These are phyloP conservation scores for Megaustenia siamemsis DNA, from an alignment of 2,888 invertebrate species.

Conservation along the genomic window DNA sequence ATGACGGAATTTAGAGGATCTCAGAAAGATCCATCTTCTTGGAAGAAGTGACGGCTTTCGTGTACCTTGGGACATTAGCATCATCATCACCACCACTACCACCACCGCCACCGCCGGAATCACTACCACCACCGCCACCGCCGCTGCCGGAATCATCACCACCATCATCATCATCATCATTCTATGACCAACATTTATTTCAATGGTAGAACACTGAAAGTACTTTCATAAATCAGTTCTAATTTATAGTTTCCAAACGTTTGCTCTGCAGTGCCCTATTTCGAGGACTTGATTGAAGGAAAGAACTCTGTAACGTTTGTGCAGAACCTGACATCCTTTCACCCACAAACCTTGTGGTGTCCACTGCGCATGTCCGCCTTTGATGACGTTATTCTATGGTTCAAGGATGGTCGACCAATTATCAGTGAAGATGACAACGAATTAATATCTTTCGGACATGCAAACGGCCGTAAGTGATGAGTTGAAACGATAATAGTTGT, in stretches of 20 bases:
- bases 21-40: too few species aligned
- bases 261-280: background rate
- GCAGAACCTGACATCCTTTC: slow-evolving; percentile 55
- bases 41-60: too few species aligned
- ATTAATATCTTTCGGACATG: background rate
- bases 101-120: background rate
- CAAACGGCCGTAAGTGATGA: slow-evolving; percentile 36
- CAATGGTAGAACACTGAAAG: background rate
- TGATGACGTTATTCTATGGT: slow-evolving; percentile 69
- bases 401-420: slow-evolving; percentile 66
- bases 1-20: too few species aligned
- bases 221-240: background rate
- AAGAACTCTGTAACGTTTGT: slow-evolving; percentile 20
- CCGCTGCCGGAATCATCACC: too few species aligned
- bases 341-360: slow-evolving; percentile 58
- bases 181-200: too few species aligned
- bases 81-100: background rate
- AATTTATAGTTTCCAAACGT: too few species aligned
- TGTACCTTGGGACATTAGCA: background rate
- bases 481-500: background rate
- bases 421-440: slow-evolving; percentile 11
- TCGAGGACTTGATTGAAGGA: slow-evolving; percentile 35
- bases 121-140: background rate
- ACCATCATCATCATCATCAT: too few species aligned
- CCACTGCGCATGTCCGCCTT: slow-evolving; percentile 59